These are phyloP conservation scores for Sebastolobus altivelis DNA, from an alignment of 2,797 vertebrate genomes.

Conservation along the genomic window DNA sequence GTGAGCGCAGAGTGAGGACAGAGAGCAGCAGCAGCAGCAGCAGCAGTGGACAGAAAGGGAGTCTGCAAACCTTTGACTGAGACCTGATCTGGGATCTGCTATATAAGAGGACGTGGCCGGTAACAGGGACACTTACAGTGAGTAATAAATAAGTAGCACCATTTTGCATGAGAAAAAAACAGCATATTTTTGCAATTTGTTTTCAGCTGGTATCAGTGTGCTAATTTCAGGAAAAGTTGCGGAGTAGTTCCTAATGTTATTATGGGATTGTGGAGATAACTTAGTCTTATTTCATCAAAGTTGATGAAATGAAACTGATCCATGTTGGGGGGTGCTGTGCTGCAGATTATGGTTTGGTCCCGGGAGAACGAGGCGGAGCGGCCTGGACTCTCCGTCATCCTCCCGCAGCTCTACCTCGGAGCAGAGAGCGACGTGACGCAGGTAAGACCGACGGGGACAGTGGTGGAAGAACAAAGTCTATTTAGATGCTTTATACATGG, in stretches of 20 bases:
- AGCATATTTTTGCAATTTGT: neutral
- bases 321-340: neutral
- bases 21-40: conserved; percentile 37
- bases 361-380: conserved; percentile 69
- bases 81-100: neutral
- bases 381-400: conserved; percentile 80
- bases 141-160: neutral
- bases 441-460: conserved; percentile 57
- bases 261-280: conserved; percentile 22
- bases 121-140: neutral
- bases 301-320: too few species aligned
- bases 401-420: conserved; percentile 86
- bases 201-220: neutral
- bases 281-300: neutral
- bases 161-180: neutral
- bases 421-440: conserved; percentile 86
- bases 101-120: neutral
- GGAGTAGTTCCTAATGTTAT: neutral
- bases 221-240: neutral
- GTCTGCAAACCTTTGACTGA: neutral
- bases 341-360: conserved; percentile 81
- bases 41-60: neutral
- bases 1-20: neutral
- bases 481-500: neutral
- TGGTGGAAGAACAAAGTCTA: neutral